Conservation (phyloP, 2,113 vertebrate species). For the Geococcyx californianus region DNA sequence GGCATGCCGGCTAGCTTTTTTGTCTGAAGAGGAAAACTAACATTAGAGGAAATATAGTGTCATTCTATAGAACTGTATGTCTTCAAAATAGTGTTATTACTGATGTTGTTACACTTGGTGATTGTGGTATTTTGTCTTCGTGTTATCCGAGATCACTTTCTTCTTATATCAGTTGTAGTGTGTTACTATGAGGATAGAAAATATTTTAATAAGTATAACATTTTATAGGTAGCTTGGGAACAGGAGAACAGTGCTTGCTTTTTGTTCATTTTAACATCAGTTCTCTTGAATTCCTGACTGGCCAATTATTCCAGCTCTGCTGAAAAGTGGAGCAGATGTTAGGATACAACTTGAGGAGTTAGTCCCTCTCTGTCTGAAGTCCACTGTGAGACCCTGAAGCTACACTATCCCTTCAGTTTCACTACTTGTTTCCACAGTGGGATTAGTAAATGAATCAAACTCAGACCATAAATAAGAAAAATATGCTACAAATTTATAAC, state of each 20-base stretch:
- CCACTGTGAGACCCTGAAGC: not conserved
- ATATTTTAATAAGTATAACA: constrained; percentile 1
- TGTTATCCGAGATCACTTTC: not conserved
- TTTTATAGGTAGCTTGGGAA: not conserved
- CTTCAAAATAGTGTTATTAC: constrained; percentile 33
- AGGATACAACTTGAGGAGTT: not conserved
- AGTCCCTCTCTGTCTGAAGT: not conserved
- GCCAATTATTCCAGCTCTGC: not conserved
- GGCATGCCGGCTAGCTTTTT: too few relatives aligned
- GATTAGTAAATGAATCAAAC: not conserved
- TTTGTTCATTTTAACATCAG: not conserved
- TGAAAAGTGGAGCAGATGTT: not conserved
- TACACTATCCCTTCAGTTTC: not conserved
- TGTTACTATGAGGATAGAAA: not conserved
- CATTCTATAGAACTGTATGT: constrained; percentile 20
- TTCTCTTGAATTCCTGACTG: not conserved
- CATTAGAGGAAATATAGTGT: not conserved
- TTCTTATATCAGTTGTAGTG: not conserved
- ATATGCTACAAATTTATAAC: not conserved
- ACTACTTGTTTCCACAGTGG: not conserved
- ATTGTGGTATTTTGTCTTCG: not conserved
- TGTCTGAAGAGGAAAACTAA: constrained; percentile 19
- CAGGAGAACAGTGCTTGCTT: not conserved
- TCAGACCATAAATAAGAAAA: not conserved
- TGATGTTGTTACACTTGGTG: not conserved